Percentiles rank a stretch among this genome's conserved stretches.
Conservation (phyloP, 2,113 vertebrate genomes). For the Podarcis raffonei region DNA sequence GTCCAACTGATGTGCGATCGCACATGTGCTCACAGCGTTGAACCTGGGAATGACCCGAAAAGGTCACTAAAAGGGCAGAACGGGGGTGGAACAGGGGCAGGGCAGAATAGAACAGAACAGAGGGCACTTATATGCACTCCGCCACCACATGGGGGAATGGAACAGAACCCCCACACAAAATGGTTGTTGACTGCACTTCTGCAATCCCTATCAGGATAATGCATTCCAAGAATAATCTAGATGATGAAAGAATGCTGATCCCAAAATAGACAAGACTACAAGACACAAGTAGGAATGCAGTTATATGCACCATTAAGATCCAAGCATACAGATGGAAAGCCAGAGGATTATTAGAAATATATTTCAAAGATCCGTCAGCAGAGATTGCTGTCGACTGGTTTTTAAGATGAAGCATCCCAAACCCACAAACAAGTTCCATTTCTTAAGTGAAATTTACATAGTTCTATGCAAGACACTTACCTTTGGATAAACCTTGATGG, state of each 20-base stretch:
- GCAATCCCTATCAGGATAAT: background rate
- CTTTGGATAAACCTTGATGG: slow-evolving; percentile 80
- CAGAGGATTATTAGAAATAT: background rate
- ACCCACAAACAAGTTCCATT: background rate
- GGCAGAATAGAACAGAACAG: no score
- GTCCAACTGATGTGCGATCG: no score
- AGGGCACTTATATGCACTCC: no score
- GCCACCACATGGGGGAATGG: no score
- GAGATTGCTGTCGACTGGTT: background rate
- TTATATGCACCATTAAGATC: background rate
- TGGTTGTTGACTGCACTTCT: background rate
- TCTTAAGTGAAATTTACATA: background rate
- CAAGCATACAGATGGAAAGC: slow-evolving; percentile 37
- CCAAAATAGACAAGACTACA: background rate
- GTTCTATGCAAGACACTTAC: slow-evolving; percentile 63
- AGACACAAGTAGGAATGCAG: background rate
- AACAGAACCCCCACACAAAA: no score
- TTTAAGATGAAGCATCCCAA: background rate
- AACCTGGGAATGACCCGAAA: no score
- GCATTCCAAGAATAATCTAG: background rate
- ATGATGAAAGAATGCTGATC: background rate
- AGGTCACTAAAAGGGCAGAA: no score
- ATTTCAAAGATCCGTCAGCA: background rate
- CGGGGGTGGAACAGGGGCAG: no score
- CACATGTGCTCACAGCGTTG: no score